Base-by-base conservation (phyloP, 2,888 invertebrate genomes). In the Melinopterus prodromus region DNA sequence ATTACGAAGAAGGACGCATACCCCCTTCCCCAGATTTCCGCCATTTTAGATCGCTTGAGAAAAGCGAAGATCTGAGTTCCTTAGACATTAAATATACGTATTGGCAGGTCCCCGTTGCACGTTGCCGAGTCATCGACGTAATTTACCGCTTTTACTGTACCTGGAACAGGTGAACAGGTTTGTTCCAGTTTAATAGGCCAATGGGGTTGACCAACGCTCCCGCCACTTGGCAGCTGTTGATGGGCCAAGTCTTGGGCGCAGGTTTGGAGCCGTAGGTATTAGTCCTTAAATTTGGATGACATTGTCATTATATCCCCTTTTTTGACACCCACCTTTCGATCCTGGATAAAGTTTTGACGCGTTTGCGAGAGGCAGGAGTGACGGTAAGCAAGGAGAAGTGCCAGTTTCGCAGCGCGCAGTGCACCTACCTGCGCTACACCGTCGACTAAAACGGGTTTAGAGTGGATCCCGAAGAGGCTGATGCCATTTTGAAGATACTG, bases 351-450 rank as follows among this genome's bases (percentile, higher is more conserved):
- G 26, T 26, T 26, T 26, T 26, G 26, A 70, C 77, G 69, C 71
- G 82, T 16, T 76, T 84, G n/a, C 7, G 7, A 2, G 71, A 38
- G 6, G 84, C 85, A 6, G 81, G 81, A 12, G 71, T 86, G 6
- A 84, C 83, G 1, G 16, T 86, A 2, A 83, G 79, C 26, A 71
- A 70, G 2, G 83, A 82, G 0, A 86, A 87, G 74, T 83, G 83
- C 71, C 37, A 82, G 7, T 84, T 85, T 79, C 83, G 82, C 70
- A 35, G 78, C 1, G 53, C 70, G 6, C 80, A 83, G 71, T 37
- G 88, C 0, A 79, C 81, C 35, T 86, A 84, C 77, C 80, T 88
- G 12, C 87, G 88, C 3, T 86, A 86, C 76, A 71, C 86, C 0
- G 84, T 88, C 5, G 82, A 84, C 74, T 71, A 77, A 1, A 35